Base-by-base conservation (phyloP, 1,140 invertebrate genomes). In the Drosophila sucinea region DNA sequence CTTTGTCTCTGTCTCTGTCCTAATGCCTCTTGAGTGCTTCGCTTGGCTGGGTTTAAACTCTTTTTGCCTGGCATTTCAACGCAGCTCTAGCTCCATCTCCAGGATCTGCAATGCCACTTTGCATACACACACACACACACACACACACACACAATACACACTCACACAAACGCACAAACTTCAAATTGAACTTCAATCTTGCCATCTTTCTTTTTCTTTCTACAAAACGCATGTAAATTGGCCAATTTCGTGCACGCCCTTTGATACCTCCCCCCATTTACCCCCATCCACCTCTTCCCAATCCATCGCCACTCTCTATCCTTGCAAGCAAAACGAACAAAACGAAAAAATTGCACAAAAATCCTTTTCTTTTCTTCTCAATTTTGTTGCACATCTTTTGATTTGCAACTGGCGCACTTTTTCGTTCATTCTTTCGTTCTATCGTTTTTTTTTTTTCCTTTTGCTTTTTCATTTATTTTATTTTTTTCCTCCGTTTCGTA, bases 1-100 rank as follows among this genome's bases (percentile, higher is more conserved):
- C 25, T 25, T 10, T 55, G 30, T 67, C 23, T 40, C 47, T 47
- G 29, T 57, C 1, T 75, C 61, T 77, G 66, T 77, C 66, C 76
- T 86, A 85, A 85, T 85, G 82, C 82, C 78, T 74, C 74, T 85
- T 79, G 75, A 85, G 82, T 79, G 82, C 75, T 67, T 32, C 82
- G 81, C 82, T 85, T 85, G 82, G 74, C 74, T 85, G 82, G 70
- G 82, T 63, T 85, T 81, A 86, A 81, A 86, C 78, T 86, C 82
- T 81, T 74, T 75, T 84, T 70, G 44, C 44, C 81, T 79, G 80
- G 75, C 75, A 84, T 83, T 83, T 83, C 67, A 80, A 67, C 65
- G 61, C 77, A 73, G 77, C 71, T 70, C 65, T 81, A 76, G 80
- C 56, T 41, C 55, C 44, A 40, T 54, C 56, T 70, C 51, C 58